Base-by-base conservation (phyloP, 53 echinoderm and acorn worm species). In the Antedon mediterranea region DNA sequence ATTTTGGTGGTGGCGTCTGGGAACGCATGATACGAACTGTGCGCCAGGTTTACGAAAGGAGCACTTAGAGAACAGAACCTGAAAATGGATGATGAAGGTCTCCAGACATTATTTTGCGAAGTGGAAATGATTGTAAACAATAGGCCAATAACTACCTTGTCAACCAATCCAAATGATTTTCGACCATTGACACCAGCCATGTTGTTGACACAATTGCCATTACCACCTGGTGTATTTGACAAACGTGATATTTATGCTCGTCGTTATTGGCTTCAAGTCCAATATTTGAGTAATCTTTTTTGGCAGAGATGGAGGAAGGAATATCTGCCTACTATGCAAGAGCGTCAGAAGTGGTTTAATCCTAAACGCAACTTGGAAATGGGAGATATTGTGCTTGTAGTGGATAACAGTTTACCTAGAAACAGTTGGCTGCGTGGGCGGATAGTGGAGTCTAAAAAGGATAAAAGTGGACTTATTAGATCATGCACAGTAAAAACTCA, bases 271-370 rank as follows among this genome's bases (percentile, higher is more conserved):
- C 79, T 83, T 31, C 74, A 74, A 71, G 79, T 82, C 32, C 87
- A 86, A 28, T 86, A 83, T 29, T 76, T 86, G 76, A 75, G 75
- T 18, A 78, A 86, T 41, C 75, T 83, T 26, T 82, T 86, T 32
- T 86, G 79, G 83, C 72, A 44, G 28, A 77, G 83, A 75, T 86
- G 87, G 87, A 30, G 78, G 30, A 74, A 57, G 43, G 86, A 86
- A 74, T 86, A 86, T 57, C 20, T 86, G 71, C 78, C 81, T 20
- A 73, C 74, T 29, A 71, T 82, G 32, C 82, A 82, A 74, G 78
- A 82, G 72, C 79, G 86, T 43, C 74, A 72, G 20, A 86, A 79
- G 43, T 78, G 87, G 79, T 71, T 78, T 29, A 31, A 71, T 26
- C 74, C 34, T 0, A 73, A 34, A 74, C 73, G 82, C 71, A 81